Percentiles rank a stretch among this genome's conserved stretches.
Conservation (phyloP, 1,140 invertebrate species). For the Drosophila suzukii region DNA sequence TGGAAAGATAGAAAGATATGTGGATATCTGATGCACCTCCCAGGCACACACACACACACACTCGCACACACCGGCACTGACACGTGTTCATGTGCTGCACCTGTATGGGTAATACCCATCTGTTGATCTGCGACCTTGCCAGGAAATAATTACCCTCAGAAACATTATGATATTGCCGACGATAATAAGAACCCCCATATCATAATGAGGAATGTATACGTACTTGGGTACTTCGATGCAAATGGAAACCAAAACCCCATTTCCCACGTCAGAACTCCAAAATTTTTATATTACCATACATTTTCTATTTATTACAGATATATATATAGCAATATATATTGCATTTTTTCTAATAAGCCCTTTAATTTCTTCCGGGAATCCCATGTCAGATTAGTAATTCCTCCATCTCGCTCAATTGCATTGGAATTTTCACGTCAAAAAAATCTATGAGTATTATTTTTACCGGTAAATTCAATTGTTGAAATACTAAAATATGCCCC, state of each 20-base stretch:
- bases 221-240: not conserved
- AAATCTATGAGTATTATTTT: too few species aligned
- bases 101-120: conserved; percentile 31
- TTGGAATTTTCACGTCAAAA: not conserved
- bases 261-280: not conserved
- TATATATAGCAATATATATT: too few species aligned
- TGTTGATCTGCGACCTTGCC: conserved; percentile 60
- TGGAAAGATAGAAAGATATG: conserved; percentile 9
- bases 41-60: conserved; percentile 5
- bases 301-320: too few species aligned
- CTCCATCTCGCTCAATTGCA: not conserved
- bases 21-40: conserved; percentile 20
- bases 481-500: too few species aligned
- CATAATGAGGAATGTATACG: not conserved
- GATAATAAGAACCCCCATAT: not conserved
- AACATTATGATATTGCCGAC: conserved; percentile 14
- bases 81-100: conserved; percentile 4
- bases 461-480: too few species aligned
- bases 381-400: not conserved
- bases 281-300: too few species aligned
- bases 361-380: not conserved
- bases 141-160: conserved; percentile 41
- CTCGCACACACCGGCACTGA: not conserved
- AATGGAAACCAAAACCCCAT: not conserved
- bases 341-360: not conserved